These are phyloP conservation scores for Phylloscopus collybita DNA, from an alignment of 2,797 vertebrate genomes.

Conservation along the genomic window DNA sequence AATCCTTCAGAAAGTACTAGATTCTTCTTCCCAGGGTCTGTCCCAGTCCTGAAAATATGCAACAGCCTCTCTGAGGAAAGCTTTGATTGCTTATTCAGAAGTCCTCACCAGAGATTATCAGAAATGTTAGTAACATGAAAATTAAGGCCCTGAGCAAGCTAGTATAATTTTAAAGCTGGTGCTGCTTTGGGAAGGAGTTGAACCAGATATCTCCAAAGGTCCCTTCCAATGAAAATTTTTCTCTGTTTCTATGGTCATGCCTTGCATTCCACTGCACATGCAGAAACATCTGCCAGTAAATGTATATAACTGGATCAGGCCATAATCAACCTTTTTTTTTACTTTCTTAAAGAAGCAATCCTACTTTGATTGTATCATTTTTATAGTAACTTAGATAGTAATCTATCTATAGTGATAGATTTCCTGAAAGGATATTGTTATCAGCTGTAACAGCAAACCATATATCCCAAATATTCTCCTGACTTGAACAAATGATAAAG, in stretches of 20 bases:
- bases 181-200: background rate
- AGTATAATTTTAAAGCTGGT: background rate
- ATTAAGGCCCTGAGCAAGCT: background rate
- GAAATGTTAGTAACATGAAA: background rate
- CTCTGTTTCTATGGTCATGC: background rate
- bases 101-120: background rate
- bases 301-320: background rate
- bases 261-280: background rate
- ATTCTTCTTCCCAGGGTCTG: background rate
- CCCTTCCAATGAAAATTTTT: background rate
- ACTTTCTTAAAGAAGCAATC: background rate
- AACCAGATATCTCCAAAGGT: background rate
- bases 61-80: background rate
- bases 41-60: background rate
- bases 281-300: background rate
- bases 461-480: background rate
- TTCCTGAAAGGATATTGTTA: background rate
- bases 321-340: background rate
- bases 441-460: background rate
- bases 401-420: background rate
- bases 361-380: background rate
- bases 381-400: no score
- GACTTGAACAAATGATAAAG: background rate
- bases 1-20: background rate
- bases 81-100: background rate